phyloP scores from a whole-genome alignment of 2,888 invertebrate species.

The Lasius platythorax region DNA sequence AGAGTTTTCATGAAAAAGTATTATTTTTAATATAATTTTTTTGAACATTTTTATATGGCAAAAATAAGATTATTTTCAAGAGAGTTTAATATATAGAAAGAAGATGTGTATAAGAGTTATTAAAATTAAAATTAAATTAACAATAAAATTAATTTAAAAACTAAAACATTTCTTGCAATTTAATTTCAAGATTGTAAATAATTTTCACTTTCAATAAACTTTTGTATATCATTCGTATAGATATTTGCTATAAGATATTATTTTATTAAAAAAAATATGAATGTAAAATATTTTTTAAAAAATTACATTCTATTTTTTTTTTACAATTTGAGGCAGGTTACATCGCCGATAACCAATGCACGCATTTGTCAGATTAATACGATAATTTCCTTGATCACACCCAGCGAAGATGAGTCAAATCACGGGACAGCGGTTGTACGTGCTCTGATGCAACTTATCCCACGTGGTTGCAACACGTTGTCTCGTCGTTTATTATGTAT shows the following conservation, averaged over 20 bases:
- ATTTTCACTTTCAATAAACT: background rate
- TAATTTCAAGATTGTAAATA: background rate
- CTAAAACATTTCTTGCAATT: conserved; percentile 9
- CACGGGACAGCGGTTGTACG: conserved; percentile 28
- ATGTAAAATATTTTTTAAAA: background rate
- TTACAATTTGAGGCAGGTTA: background rate
- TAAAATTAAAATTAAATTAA: background rate
- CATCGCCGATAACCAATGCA: background rate
- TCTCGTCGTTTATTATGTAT: background rate
- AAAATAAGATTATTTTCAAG: background rate
- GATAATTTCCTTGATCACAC: background rate
- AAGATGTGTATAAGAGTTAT: background rate
- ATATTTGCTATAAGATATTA: background rate
- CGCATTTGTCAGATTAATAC: background rate
- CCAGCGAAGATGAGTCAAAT: conserved; percentile 60
- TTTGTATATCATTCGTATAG: background rate
- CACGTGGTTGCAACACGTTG: conserved; percentile 38
- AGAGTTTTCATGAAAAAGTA: background rate
- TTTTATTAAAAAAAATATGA: background rate
- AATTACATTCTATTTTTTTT: background rate
- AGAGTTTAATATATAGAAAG: background rate
- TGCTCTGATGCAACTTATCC: conserved; percentile 60
- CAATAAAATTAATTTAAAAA: background rate
- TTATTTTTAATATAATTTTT: conserved; percentile 10
- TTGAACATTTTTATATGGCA: background rate